These are phyloP conservation scores for Dasysyrphus tricinctus DNA, from an alignment of 2,888 invertebrate genomes.

Conservation along the genomic window DNA sequence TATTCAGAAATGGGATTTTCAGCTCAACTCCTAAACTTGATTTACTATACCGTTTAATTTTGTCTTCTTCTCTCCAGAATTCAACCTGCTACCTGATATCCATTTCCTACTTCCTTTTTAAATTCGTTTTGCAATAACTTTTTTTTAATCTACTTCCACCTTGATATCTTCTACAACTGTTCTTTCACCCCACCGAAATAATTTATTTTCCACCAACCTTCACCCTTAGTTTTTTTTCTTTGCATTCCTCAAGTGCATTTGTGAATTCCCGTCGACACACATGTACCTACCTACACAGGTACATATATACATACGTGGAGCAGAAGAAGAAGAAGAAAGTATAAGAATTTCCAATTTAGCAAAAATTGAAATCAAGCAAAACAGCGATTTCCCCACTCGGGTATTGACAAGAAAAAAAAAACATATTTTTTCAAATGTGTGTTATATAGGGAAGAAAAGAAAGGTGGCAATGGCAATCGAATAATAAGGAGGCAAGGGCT, in stretches of 20 bases:
- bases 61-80: background rate
- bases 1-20: conserved; percentile 32
- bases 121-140: conserved; percentile 66
- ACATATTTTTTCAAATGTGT: conserved; percentile 55
- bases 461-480: conserved; percentile 27
- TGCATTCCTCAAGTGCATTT: conserved; percentile 64
- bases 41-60: conserved; percentile 33
- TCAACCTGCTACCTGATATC: conserved; percentile 31
- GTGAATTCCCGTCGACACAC: conserved; percentile 26
- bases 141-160: conserved; percentile 64
- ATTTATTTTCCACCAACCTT: conserved; percentile 53
- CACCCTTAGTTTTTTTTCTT: background rate
- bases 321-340: background rate
- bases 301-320: background rate
- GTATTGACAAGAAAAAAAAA: background rate
- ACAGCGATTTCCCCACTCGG: conserved; percentile 67
- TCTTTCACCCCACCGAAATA: conserved; percentile 40
- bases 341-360: conserved; percentile 59
- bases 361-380: conserved; percentile 75
- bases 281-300: background rate
- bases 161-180: conserved; percentile 52
- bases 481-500: conserved; percentile 18
- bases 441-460: conserved; percentile 2
- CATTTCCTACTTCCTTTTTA: conserved; percentile 41
- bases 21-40: conserved; percentile 51